Evolutionary conservation across 2,888 invertebrate species (phyloP).

Genomic region (Drosophila paranaensis): DNA sequence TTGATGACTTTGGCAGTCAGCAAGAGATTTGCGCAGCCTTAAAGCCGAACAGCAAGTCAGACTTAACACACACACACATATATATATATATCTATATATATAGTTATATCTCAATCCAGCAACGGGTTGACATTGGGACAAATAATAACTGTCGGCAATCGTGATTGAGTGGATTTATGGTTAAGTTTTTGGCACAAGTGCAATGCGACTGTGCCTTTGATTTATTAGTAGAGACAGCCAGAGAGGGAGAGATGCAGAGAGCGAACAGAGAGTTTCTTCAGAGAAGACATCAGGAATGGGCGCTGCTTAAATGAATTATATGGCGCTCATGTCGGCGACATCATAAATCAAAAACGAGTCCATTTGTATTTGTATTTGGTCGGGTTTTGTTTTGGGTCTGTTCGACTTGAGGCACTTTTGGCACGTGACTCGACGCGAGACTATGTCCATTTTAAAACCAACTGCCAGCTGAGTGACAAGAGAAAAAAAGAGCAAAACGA

Average conservation of each 20-base stretch:
- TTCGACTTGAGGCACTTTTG: slow-evolving; percentile 31
- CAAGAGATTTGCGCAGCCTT: slow-evolving; percentile 37
- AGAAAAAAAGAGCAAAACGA: neutral
- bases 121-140: slow-evolving; percentile 54
- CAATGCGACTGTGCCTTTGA: slow-evolving; percentile 53
- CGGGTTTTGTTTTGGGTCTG: slow-evolving; percentile 3
- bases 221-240: slow-evolving; percentile 44
- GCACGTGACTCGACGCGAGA: slow-evolving; percentile 59
- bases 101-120: slow-evolving; percentile 17
- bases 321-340: slow-evolving; percentile 63
- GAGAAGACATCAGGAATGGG: slow-evolving; percentile 30
- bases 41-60: slow-evolving; percentile 13
- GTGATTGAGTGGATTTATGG: slow-evolving; percentile 72
- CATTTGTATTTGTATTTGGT: slow-evolving; percentile 46
- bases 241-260: neutral
- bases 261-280: neutral
- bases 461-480: slow-evolving; percentile 4
- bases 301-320: slow-evolving; percentile 66
- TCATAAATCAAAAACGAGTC: slow-evolving; percentile 67
- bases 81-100: neutral
- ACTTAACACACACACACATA: neutral
- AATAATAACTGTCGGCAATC: slow-evolving; percentile 75
- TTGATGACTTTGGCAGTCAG: slow-evolving; percentile 60
- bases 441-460: slow-evolving; percentile 13
- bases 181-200: slow-evolving; percentile 47